Evolutionary conservation across 2,113 vertebrate genomes (phyloP).

Genomic region (Sceloporus undulatus): DNA sequence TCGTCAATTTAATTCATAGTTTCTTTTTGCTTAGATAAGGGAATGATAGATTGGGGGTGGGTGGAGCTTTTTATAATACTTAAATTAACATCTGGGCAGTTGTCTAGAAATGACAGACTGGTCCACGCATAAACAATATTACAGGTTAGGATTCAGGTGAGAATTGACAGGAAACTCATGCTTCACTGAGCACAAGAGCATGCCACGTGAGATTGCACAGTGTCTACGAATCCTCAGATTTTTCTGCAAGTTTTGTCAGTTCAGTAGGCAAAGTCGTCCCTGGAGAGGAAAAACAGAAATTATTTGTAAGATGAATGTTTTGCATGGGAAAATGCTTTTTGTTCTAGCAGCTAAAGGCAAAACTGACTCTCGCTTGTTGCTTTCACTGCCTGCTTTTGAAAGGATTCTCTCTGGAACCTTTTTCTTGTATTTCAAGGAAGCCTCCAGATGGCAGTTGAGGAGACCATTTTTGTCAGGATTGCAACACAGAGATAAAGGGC

Average conservation of each 20-base stretch:
- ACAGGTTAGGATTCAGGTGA: not conserved
- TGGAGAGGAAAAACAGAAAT: slow-evolving; percentile 45
- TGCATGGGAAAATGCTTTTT: not conserved
- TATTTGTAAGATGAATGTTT: not conserved
- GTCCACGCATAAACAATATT: slow-evolving; percentile 53
- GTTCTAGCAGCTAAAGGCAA: not conserved
- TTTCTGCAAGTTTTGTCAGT: too few species aligned
- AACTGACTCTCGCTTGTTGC: not conserved
- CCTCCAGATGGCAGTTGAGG: not conserved
- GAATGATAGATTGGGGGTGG: slow-evolving; percentile 48
- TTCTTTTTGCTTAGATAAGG: slow-evolving; percentile 54
- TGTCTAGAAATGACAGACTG: slow-evolving; percentile 42
- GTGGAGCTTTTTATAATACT: slow-evolving; percentile 44
- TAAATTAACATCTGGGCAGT: slow-evolving; percentile 51
- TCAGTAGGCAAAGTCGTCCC: slow-evolving; percentile 38
- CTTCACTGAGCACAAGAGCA: too few species aligned
- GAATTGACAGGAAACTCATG: too few species aligned
- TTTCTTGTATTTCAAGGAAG: not conserved
- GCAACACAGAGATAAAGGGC: not conserved
- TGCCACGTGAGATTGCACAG: too few species aligned
- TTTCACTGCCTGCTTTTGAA: not conserved
- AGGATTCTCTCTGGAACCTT: not conserved
- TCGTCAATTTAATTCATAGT: slow-evolving; percentile 48
- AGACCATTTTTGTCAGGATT: not conserved
- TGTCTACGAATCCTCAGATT: too few species aligned